These are phyloP conservation scores for Cyprinus carpio DNA, from an alignment of 2,113 vertebrate species.

Conservation along the genomic window DNA sequence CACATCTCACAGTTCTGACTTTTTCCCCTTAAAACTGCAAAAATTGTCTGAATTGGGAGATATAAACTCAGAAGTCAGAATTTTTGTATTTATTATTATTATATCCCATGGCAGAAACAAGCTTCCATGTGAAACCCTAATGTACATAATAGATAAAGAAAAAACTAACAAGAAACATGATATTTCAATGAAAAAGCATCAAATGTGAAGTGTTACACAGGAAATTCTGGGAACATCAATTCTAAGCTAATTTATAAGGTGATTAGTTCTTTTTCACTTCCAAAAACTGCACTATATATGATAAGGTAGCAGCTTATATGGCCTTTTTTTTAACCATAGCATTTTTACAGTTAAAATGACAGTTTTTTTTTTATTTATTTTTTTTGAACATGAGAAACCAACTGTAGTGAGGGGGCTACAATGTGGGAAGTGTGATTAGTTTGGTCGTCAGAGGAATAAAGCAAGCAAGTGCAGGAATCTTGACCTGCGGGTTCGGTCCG, in stretches of 20 bases:
- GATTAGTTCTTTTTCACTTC: too few species aligned
- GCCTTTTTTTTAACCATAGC: not conserved
- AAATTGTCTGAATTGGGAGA: too few species aligned
- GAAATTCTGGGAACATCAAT: too few species aligned
- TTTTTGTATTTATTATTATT: too few species aligned
- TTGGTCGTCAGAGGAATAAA: constrained; percentile 95
- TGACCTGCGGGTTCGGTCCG: constrained; percentile 72
- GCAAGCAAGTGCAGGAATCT: constrained; percentile 88
- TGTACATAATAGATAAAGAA: too few species aligned
- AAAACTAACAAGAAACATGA: too few species aligned
- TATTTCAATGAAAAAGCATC: too few species aligned
- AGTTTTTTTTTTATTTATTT: too few species aligned
- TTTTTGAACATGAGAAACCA: not conserved
- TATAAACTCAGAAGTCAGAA: too few species aligned
- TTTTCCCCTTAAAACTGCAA: too few species aligned
- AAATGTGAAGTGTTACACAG: too few species aligned
- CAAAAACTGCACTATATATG: not conserved
- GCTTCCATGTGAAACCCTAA: not conserved
- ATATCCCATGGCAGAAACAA: not conserved
- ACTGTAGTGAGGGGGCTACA: not conserved
- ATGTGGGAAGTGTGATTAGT: constrained; percentile 81
- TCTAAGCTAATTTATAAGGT: too few species aligned
- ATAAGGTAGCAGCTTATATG: not conserved
- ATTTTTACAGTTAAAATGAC: not conserved
- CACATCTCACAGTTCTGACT: not conserved